phyloP scores from a whole-genome alignment of 1,140 invertebrate species.

The Pristionchus pacificus region DNA sequence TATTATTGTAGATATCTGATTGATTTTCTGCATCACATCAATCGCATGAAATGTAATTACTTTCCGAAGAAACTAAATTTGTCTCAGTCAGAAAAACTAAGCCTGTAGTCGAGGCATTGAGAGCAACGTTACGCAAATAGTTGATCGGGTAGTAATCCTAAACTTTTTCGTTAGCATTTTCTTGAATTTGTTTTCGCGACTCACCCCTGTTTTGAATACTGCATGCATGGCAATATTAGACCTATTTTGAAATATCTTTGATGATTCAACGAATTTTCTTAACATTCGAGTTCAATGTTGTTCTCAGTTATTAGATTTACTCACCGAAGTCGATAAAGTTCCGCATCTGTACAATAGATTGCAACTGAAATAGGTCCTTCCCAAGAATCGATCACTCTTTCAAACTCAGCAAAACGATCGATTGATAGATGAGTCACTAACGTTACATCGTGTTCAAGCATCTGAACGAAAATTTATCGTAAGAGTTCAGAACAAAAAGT shows the following conservation, averaged over 20 bases:
- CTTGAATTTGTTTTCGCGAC: constrained; percentile 20
- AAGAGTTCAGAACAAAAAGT: too few species aligned
- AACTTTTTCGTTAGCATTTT: constrained; percentile 5
- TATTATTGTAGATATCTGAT: neutral
- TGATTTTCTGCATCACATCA: too few species aligned
- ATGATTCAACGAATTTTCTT: neutral
- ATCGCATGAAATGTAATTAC: neutral
- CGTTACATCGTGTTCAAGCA: neutral
- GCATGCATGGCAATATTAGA: constrained; percentile 8
- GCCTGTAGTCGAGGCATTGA: constrained; percentile 74
- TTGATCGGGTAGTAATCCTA: constrained; percentile 89
- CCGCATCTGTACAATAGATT: constrained; percentile 9
- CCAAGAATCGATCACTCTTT: constrained; percentile 7
- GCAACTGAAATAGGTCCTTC: constrained; percentile 7
- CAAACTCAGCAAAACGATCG: constrained; percentile 5
- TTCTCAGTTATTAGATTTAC: neutral
- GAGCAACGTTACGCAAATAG: constrained; percentile 79
- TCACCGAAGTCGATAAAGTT: constrained; percentile 5
- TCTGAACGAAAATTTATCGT: too few species aligned
- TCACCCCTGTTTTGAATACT: neutral
- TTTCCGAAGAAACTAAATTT: constrained; percentile 69
- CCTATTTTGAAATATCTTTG: neutral
- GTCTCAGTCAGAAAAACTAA: constrained; percentile 85
- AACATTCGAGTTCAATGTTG: neutral
- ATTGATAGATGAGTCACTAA: constrained; percentile 11